These are phyloP conservation scores for Holcopasites calliopsidis DNA, from an alignment of 1,140 invertebrate genomes.

Conservation along the genomic window DNA sequence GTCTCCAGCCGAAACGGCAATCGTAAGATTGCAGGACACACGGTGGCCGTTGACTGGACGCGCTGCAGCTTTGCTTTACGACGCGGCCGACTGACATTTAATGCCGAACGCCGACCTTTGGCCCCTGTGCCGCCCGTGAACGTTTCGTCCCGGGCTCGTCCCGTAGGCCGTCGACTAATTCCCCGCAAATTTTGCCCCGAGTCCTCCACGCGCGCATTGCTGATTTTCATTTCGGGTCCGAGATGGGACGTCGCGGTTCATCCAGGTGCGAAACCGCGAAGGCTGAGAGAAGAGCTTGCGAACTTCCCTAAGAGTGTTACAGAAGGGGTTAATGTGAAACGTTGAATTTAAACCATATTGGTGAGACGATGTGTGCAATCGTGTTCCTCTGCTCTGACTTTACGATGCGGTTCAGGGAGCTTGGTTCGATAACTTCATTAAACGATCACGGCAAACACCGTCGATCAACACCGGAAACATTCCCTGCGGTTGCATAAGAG, in stretches of 20 bases:
- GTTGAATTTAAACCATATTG: background rate
- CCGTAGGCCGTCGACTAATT: slow-evolving; percentile 44
- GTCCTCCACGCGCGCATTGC: slow-evolving; percentile 14
- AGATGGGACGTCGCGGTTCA: background rate
- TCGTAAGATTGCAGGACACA: slow-evolving; percentile 58
- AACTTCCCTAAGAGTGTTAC: no score
- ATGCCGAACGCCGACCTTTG: slow-evolving; percentile 68
- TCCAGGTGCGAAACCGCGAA: background rate
- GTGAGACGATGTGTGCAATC: background rate
- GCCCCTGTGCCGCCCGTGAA: slow-evolving; percentile 60
- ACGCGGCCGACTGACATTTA: slow-evolving; percentile 73
- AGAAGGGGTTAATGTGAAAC: no score
- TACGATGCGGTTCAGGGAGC: background rate
- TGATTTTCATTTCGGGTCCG: background rate
- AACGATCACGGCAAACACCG: background rate
- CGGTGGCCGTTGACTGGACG: slow-evolving; percentile 66
- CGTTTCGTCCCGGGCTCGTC: slow-evolving; percentile 1
- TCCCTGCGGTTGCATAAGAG: background rate
- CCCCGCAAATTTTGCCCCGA: slow-evolving; percentile 40
- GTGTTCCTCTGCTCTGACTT: background rate
- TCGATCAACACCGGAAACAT: no score
- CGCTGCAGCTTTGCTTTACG: slow-evolving; percentile 74
- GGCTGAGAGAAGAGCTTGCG: no score
- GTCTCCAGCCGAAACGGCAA: slow-evolving; percentile 56
- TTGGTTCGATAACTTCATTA: background rate